A percentile compares a stretch with the other conserved stretches of the same genome.
These are phyloP conservation scores for Lagodon rhomboides DNA, from an alignment of 2,797 vertebrate species.

Conservation along the genomic window DNA sequence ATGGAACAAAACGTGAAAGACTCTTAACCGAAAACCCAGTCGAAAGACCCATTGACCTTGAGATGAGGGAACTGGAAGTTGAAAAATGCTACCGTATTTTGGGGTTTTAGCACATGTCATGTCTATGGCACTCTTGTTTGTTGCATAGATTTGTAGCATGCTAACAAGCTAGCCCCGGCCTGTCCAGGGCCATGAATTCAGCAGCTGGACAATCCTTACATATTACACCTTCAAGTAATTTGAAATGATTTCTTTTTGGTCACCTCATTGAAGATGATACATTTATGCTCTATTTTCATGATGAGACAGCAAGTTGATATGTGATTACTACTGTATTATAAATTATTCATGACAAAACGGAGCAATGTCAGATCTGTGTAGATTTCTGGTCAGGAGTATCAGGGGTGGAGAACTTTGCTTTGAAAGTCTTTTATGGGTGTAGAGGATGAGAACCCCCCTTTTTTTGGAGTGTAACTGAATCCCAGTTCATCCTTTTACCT, in stretches of 20 bases:
- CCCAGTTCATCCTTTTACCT: background rate
- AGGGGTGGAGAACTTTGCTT: no score
- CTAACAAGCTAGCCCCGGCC: no score
- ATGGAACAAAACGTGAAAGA: no score
- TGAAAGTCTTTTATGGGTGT: background rate
- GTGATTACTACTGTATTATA: background rate
- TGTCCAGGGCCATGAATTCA: no score
- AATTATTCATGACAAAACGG: background rate
- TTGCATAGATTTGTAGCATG: no score
- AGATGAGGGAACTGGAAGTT: no score
- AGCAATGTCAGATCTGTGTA: background rate
- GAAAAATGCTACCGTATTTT: no score
- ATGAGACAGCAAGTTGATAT: background rate
- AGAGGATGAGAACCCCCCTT: background rate
- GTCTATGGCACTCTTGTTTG: no score
- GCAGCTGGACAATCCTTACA: no score
- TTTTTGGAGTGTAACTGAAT: background rate
- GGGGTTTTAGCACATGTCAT: background rate
- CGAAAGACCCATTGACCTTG: no score
- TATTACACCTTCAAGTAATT: no score
- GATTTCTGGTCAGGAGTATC: background rate
- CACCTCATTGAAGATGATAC: background rate
- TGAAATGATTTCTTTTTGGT: background rate
- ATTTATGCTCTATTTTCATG: background rate
- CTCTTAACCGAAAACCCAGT: no score